phyloP scores from a whole-genome alignment of 2,888 invertebrate genomes.

The Clanis bilineata region DNA sequence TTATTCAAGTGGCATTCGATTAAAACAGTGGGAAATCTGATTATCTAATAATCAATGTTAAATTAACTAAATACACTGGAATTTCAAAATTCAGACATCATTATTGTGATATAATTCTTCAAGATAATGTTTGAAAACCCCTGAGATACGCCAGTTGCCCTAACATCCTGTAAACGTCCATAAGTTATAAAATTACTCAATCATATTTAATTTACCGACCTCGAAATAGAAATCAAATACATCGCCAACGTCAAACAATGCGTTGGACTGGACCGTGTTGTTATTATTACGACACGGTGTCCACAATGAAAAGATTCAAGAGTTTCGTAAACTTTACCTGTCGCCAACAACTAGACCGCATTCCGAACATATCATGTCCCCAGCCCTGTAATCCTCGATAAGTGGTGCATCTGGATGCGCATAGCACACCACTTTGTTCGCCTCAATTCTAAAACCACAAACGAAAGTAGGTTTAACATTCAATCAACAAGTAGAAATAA shows the following conservation, averaged over 20 bases:
- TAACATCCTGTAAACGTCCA: background rate
- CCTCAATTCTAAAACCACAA: constrained; percentile 83
- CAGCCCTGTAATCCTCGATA: constrained; percentile 99
- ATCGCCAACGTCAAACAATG: constrained; percentile 34
- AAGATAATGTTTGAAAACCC: background rate
- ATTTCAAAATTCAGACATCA: too few relatives aligned
- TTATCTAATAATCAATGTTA: too few relatives aligned
- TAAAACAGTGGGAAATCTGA: too few relatives aligned
- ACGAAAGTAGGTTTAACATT: constrained; percentile 56
- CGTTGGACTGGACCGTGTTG: constrained; percentile 43
- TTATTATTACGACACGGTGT: constrained; percentile 44
- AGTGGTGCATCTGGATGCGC: constrained; percentile 97
- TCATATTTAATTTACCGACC: constrained; percentile 31
- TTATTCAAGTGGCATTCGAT: too few relatives aligned
- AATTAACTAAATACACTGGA: too few relatives aligned
- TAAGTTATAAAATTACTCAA: constrained; percentile 3
- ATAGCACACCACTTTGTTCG: constrained; percentile 93
- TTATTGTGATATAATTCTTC: background rate
- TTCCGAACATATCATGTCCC: constrained; percentile 99
- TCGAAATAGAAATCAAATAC: constrained; percentile 50
- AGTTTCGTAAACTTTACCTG: constrained; percentile 84
- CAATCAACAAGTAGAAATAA: constrained; percentile 63
- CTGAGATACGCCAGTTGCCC: background rate
- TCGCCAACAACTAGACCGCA: constrained; percentile 99
- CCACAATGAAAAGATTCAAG: constrained; percentile 44